These are phyloP conservation scores for Dreissena polymorpha DNA, from an alignment of 1,140 invertebrate genomes.

Conservation along the genomic window DNA sequence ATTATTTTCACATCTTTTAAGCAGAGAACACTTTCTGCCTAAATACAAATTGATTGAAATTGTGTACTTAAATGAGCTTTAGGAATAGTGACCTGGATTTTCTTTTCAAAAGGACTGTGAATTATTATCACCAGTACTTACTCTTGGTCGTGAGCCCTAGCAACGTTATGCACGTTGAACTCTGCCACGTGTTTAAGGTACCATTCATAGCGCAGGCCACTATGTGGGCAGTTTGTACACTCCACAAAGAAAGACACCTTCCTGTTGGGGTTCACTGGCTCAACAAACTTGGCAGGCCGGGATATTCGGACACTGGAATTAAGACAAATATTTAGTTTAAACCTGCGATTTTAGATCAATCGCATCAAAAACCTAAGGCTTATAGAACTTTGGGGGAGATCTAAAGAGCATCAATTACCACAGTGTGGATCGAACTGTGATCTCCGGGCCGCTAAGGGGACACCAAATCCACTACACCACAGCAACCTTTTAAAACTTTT, in stretches of 20 bases:
- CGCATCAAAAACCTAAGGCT: no score
- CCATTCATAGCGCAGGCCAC: slow-evolving; percentile 18
- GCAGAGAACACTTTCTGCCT: no score
- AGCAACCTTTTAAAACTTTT: no score
- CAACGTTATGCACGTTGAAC: slow-evolving; percentile 11
- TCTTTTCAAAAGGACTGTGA: no score
- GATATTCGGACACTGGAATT: slow-evolving; percentile 41
- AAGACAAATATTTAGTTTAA: not conserved
- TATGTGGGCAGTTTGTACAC: slow-evolving; percentile 21
- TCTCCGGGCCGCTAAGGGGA: no score
- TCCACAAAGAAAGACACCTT: slow-evolving; percentile 44
- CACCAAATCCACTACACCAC: no score
- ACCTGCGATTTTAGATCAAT: not conserved
- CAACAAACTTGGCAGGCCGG: slow-evolving; percentile 1
- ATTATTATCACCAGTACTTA: not conserved
- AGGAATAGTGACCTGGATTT: no score
- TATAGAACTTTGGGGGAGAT: not conserved
- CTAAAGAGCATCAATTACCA: no score
- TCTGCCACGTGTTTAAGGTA: slow-evolving; percentile 22
- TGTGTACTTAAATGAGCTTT: no score
- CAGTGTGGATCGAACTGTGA: no score
- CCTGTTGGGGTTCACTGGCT: slow-evolving; percentile 33
- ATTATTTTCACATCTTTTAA: no score
- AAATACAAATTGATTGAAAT: no score
- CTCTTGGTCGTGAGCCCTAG: slow-evolving; percentile 39